These are phyloP conservation scores for Drusus annulatus DNA, from an alignment of 1,140 invertebrate genomes.

Conservation along the genomic window DNA sequence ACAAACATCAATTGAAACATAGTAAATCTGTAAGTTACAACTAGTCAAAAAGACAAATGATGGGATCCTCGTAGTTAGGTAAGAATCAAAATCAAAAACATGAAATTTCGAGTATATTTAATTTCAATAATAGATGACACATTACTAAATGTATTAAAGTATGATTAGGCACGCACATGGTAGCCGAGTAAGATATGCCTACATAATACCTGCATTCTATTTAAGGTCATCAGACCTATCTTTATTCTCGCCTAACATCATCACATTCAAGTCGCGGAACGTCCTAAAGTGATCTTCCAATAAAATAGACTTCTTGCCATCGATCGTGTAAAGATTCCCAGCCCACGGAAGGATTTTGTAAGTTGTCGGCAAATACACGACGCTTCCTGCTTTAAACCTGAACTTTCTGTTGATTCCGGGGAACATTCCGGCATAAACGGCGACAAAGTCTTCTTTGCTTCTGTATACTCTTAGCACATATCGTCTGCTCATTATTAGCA, in stretches of 20 bases:
- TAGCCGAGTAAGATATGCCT: too few species aligned
- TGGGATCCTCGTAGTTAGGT: not conserved
- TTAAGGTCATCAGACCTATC: not conserved
- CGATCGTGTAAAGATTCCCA: not conserved
- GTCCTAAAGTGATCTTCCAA: slow-evolving; percentile 23
- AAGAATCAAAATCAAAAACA: not conserved
- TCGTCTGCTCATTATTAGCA: not conserved
- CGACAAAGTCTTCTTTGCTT: slow-evolving; percentile 25
- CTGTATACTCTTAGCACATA: slow-evolving; percentile 46
- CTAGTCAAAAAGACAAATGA: not conserved
- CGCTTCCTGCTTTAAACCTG: slow-evolving; percentile 25
- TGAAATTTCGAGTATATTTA: not conserved
- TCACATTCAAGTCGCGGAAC: slow-evolving; percentile 4
- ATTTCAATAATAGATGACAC: not conserved
- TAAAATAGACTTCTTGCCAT: slow-evolving; percentile 27
- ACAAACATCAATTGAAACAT: too few species aligned
- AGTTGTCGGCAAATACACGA: not conserved
- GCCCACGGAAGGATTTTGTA: slow-evolving; percentile 11
- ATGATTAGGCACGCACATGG: too few species aligned
- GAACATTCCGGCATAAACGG: slow-evolving; percentile 9
- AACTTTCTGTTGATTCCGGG: slow-evolving; percentile 21
- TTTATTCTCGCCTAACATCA: not conserved
- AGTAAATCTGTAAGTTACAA: not conserved
- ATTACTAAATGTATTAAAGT: too few species aligned
- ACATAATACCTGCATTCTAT: too few species aligned